Conservation (phyloP, 2,113 vertebrate species). For the Willisornis vidua region DNA sequence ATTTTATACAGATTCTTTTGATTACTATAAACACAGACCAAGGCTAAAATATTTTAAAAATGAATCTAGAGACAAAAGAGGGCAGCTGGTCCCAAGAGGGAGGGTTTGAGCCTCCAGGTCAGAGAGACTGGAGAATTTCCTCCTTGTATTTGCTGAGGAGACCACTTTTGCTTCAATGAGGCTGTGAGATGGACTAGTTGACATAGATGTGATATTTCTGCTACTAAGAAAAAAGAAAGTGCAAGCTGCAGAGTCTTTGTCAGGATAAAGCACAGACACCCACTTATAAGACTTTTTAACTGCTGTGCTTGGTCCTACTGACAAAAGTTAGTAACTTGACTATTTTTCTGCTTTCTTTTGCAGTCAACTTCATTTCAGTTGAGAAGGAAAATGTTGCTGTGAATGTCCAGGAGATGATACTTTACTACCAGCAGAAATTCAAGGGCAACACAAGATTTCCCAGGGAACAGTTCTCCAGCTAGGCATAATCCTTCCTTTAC, state of each 20-base stretch:
- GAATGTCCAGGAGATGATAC: not conserved
- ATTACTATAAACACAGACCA: slow-evolving; percentile 30
- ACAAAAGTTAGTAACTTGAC: not conserved
- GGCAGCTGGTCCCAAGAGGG: not conserved
- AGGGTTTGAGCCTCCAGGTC: not conserved
- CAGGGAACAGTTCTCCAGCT: not conserved
- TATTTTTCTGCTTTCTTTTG: not conserved
- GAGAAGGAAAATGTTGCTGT: not conserved
- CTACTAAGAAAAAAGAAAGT: not conserved
- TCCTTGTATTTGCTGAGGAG: not conserved
- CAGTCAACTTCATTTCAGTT: not conserved
- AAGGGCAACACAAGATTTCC: not conserved
- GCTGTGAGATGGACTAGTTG: not conserved
- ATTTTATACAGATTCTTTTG: slow-evolving; percentile 11
- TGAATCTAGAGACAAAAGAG: not conserved
- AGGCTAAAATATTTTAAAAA: slow-evolving; percentile 24
- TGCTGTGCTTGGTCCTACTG: not conserved
- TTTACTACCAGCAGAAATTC: not conserved
- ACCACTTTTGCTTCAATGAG: not conserved
- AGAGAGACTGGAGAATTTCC: not conserved
- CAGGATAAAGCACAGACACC: not conserved
- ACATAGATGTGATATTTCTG: not conserved
- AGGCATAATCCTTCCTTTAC: not conserved
- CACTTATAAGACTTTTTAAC: not conserved
- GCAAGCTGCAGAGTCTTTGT: not conserved